Evolutionary conservation across 1,140 invertebrate genomes (phyloP).

Genomic region (Dolichoris vasculosae): DNA sequence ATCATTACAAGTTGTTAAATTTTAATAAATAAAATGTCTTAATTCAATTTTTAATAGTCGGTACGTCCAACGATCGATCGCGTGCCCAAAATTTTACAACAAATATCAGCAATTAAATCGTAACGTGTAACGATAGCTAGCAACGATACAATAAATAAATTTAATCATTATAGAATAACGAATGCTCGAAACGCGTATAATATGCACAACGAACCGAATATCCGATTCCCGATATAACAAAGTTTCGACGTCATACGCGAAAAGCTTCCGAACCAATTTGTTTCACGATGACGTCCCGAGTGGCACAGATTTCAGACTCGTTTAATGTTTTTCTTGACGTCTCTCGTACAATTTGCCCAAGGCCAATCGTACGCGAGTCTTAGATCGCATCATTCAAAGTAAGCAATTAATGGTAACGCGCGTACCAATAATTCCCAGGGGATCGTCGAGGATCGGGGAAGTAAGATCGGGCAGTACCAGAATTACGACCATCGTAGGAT

Average conservation of each 20-base stretch:
- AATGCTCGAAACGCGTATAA: not conserved
- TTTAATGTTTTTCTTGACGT: not conserved
- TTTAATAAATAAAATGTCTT: too few species aligned
- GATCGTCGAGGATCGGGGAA: not conserved
- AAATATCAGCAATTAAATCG: not conserved
- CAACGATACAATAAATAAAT: not conserved
- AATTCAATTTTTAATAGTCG: too few species aligned
- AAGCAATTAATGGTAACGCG: not conserved
- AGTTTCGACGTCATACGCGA: constrained; percentile 1
- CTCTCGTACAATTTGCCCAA: not conserved
- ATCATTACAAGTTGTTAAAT: too few species aligned
- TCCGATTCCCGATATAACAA: not conserved
- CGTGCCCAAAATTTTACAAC: too few species aligned
- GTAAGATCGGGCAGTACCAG: not conserved
- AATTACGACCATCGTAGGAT: not conserved
- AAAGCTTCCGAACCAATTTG: not conserved
- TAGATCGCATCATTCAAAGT: not conserved
- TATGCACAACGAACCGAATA: too few species aligned
- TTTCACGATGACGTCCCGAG: constrained; percentile 15
- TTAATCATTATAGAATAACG: not conserved
- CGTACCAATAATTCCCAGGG: not conserved
- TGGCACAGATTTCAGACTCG: constrained; percentile 37
- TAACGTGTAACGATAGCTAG: not conserved
- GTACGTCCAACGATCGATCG: too few species aligned
- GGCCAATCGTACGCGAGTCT: constrained; percentile 13